Evolutionary conservation across 2,888 invertebrate species (phyloP), one percentile per base, ranked within the genome.

Genomic region (Arrhopalites spinosus): DNA sequence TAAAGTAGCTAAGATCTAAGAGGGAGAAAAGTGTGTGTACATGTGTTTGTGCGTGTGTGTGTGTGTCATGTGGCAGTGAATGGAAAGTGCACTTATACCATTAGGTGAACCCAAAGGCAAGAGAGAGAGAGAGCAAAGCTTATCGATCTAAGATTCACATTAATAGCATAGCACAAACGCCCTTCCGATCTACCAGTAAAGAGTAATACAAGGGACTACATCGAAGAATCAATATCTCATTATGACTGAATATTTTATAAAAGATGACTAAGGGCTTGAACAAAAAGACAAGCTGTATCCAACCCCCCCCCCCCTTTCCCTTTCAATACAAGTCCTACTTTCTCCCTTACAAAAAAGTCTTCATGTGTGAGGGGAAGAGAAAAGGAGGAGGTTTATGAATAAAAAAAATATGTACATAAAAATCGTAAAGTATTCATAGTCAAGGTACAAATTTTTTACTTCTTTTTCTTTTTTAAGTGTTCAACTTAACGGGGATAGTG

Each of bases 141-240:
- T 74, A 74, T 74, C 74, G 74, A 74, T 74, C 74, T 74, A 68
- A 45, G 68, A 74, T 68, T 67, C 30, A 59, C 47, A 75, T 75
- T 66, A 69, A 63, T 71, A 61, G 63, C 75, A 66, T 47, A 29
- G 63, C 47, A 45, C 69, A 43, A 69, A 47, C 77, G 63, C 73
- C 73, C 70, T 74, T 64, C 61, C 77, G 56, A 64, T 73, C 68
- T 74, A 68, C 74, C 15, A 11, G 45, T 45, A 56, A 8, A 56
- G 23, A 8, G 23, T 53, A 53, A 63, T 36, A 36, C 36, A 36
- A 36, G 36, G n/a, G n/a, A n/a, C n/a, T n/a, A n/a, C n/a, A n/a
- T n/a, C 70, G 43, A 73, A 61, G 79, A 82, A 82, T 82, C 82
- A 82, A 82, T 82, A 82, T 80, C 82, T 81, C 81, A 80, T 82